Evolutionary conservation across 2,888 invertebrate genomes (phyloP).

Genomic region (Bugulina stolonifera): DNA sequence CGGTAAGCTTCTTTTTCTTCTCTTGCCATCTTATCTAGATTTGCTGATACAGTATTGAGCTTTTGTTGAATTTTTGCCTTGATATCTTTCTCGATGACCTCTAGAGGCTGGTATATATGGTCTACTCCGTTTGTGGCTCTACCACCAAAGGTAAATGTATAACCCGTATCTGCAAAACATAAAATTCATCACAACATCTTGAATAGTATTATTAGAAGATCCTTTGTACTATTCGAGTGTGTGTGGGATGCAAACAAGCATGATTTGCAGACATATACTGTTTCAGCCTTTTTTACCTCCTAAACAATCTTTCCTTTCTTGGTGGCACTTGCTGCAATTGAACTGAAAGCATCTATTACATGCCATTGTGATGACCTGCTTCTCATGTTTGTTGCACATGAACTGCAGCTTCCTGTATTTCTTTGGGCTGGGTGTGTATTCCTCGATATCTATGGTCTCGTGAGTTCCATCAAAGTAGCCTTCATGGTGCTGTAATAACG

Average conservation of each 20-base stretch:
- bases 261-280: too few relatives aligned
- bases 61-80: neutral
- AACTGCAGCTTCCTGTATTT: neutral
- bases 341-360: neutral
- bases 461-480: neutral
- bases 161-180: too few relatives aligned
- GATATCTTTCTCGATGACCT: neutral
- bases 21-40: neutral
- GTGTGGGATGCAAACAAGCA: too few relatives aligned
- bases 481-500: neutral
- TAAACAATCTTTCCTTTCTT: too few relatives aligned
- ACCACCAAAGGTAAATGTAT: too few relatives aligned
- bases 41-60: neutral
- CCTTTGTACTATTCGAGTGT: too few relatives aligned
- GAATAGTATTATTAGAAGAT: too few relatives aligned
- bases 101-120: neutral
- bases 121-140: too few relatives aligned
- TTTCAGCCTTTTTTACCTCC: too few relatives aligned
- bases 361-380: neutral
- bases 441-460: neutral
- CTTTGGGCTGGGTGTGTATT: neutral
- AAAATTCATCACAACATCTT: too few relatives aligned
- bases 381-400: neutral
- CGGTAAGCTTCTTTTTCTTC: neutral
- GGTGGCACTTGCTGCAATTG: neutral